Percentiles rank a stretch among this genome's conserved stretches.
phyloP scores from a whole-genome alignment of 1,140 invertebrate species.

The Homalodisca vitripennis region DNA sequence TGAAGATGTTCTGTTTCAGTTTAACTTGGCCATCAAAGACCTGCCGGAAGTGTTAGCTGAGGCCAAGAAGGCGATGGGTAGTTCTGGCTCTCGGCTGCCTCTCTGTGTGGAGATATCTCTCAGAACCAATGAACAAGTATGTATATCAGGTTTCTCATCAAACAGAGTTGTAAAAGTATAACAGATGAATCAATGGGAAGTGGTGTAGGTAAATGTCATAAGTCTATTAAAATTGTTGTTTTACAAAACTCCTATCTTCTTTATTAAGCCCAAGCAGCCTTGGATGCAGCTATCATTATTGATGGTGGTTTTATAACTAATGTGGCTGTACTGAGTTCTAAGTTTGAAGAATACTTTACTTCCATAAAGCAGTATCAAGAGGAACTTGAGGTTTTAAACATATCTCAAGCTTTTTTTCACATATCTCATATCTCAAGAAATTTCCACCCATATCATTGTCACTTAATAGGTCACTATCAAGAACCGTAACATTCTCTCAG shows the following conservation, averaged over 20 bases:
- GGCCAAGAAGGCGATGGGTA: slow-evolving; percentile 66
- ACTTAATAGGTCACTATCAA: too few species aligned
- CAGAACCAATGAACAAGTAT: slow-evolving; percentile 68
- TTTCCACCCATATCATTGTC: too few species aligned
- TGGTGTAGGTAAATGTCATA: neutral
- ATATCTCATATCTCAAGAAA: too few species aligned
- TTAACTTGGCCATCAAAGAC: slow-evolving; percentile 79
- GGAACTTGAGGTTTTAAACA: too few species aligned
- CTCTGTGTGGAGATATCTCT: slow-evolving; percentile 91
- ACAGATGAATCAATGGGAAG: too few species aligned
- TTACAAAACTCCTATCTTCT: neutral
- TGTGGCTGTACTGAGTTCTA: too few species aligned
- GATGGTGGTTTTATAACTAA: too few species aligned
- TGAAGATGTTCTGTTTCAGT: slow-evolving; percentile 58
- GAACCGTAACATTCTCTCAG: too few species aligned
- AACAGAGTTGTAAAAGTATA: neutral
- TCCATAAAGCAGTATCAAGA: too few species aligned
- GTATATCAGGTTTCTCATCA: neutral
- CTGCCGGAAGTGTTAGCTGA: slow-evolving; percentile 72
- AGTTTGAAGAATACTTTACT: too few species aligned
- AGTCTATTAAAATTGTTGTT: neutral
- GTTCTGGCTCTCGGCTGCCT: slow-evolving; percentile 60
- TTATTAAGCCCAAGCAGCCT: neutral
- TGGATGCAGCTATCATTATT: too few species aligned
- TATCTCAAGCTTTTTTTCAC: too few species aligned